Conservation (phyloP, 2,888 invertebrate genomes). For the Thera obeliscata region DNA sequence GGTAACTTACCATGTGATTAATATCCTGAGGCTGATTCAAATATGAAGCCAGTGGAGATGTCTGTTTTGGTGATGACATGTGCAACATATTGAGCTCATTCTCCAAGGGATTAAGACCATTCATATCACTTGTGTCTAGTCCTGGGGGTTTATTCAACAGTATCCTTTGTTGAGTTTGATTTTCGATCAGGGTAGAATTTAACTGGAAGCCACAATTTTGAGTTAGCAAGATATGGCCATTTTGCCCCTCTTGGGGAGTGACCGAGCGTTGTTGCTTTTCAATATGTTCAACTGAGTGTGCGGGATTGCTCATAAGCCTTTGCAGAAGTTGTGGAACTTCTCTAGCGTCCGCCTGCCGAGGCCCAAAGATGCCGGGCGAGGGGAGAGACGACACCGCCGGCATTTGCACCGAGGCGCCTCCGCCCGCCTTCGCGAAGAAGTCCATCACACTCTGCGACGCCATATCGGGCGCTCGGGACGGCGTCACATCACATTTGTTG, state of each 20-base stretch:
- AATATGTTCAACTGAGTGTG: constrained; percentile 93
- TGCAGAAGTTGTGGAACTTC: constrained; percentile 88
- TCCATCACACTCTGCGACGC: constrained; percentile 94
- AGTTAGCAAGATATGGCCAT: constrained; percentile 66
- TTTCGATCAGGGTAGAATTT: constrained; percentile 76
- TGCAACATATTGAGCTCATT: constrained; percentile 82
- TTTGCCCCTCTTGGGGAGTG: constrained; percentile 86
- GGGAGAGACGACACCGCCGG: constrained; percentile 80
- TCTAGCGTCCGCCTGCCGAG: constrained; percentile 75
- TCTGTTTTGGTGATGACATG: constrained; percentile 81
- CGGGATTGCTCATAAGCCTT: constrained; percentile 92
- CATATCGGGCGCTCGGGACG: constrained; percentile 86
- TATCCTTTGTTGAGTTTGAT: constrained; percentile 70
- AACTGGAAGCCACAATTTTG: constrained; percentile 69
- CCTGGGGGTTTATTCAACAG: constrained; percentile 52
- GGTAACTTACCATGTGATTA: constrained; percentile 62
- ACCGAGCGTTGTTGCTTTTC: constrained; percentile 93
- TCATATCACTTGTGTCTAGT: constrained; percentile 64
- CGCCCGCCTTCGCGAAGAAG: constrained; percentile 92
- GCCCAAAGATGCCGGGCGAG: constrained; percentile 77
- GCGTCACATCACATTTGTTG: constrained; percentile 67
- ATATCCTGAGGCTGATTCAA: constrained; percentile 79
- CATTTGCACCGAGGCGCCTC: constrained; percentile 81
- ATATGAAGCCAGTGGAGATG: constrained; percentile 84
- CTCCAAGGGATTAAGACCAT: constrained; percentile 76